Evolutionary conservation across 1,140 invertebrate species (phyloP).

Genomic region (Hyles euphorbiae): DNA sequence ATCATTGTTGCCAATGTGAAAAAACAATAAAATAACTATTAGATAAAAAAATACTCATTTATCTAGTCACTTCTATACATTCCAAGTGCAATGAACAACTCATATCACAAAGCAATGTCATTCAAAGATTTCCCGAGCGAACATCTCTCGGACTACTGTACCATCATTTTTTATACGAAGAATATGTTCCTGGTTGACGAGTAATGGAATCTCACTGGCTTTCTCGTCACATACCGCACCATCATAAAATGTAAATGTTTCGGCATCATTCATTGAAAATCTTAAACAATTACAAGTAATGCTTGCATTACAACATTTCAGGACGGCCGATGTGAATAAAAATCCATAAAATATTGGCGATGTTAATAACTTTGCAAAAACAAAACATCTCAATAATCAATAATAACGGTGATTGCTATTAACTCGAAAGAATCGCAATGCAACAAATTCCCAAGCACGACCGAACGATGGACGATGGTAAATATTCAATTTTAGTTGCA

Average conservation of each 20-base stretch:
- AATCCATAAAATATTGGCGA: slow-evolving; percentile 28
- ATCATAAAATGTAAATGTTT: slow-evolving; percentile 67
- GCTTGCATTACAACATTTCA: slow-evolving; percentile 32
- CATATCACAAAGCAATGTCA: slow-evolving; percentile 47
- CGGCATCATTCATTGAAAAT: slow-evolving; percentile 47
- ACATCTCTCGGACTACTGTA: slow-evolving; percentile 44
- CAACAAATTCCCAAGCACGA: slow-evolving; percentile 4
- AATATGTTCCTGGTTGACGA: slow-evolving; percentile 67
- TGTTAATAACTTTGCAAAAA: slow-evolving; percentile 13
- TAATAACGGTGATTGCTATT: slow-evolving; percentile 27
- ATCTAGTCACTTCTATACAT: slow-evolving; percentile 17
- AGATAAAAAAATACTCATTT: neutral
- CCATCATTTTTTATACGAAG: slow-evolving; percentile 48
- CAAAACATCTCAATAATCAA: slow-evolving; percentile 21
- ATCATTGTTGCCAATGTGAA: too few relatives aligned
- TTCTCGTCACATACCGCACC: slow-evolving; percentile 47
- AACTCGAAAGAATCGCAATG: slow-evolving; percentile 7
- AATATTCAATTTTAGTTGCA: neutral
- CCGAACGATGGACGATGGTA: neutral
- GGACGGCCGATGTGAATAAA: slow-evolving; percentile 33
- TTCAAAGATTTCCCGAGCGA: slow-evolving; percentile 57
- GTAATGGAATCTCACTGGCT: slow-evolving; percentile 41
- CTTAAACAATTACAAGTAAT: slow-evolving; percentile 52
- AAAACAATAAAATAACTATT: too few relatives aligned
- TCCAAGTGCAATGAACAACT: slow-evolving; percentile 20